Conservation (phyloP, 2,113 vertebrate species). For the Notarius quadriscutis region DNA sequence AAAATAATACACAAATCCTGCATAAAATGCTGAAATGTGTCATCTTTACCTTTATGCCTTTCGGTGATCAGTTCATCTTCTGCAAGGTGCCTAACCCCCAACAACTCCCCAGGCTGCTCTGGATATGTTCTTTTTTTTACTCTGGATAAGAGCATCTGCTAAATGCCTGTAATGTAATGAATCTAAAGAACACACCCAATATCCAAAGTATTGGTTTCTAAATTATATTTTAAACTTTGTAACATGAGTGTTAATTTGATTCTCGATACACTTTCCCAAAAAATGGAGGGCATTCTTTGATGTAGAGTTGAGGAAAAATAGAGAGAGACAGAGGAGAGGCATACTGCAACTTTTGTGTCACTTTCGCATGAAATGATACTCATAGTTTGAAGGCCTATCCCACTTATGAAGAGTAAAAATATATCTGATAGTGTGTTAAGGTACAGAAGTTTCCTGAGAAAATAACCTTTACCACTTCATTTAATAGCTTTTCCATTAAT, state of each 20-base stretch:
- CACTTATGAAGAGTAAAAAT: background rate
- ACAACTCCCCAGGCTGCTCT: too few relatives aligned
- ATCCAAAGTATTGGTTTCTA: background rate
- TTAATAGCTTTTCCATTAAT: background rate
- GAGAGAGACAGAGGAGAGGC: background rate
- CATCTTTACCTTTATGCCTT: too few relatives aligned
- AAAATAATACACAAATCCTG: too few relatives aligned
- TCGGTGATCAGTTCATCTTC: too few relatives aligned
- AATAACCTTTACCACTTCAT: background rate
- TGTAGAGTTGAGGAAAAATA: background rate
- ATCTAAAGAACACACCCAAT: background rate
- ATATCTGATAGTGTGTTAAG: background rate
- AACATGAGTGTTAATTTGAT: background rate
- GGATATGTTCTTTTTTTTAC: too few relatives aligned
- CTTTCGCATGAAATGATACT: background rate
- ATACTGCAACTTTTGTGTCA: background rate
- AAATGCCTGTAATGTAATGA: too few relatives aligned
- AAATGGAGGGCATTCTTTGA: background rate
- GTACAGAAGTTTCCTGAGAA: background rate
- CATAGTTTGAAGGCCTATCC: slow-evolving; percentile 2
- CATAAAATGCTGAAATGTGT: too few relatives aligned
- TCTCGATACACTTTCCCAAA: background rate
- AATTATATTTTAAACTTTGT: background rate
- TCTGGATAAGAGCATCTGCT: too few relatives aligned
- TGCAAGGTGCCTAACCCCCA: too few relatives aligned